A percentile compares a stretch with the other conserved stretches of the same genome.
Evolutionary conservation across 2,797 vertebrate species (phyloP).

Genomic region (Spinus olivaceus): DNA sequence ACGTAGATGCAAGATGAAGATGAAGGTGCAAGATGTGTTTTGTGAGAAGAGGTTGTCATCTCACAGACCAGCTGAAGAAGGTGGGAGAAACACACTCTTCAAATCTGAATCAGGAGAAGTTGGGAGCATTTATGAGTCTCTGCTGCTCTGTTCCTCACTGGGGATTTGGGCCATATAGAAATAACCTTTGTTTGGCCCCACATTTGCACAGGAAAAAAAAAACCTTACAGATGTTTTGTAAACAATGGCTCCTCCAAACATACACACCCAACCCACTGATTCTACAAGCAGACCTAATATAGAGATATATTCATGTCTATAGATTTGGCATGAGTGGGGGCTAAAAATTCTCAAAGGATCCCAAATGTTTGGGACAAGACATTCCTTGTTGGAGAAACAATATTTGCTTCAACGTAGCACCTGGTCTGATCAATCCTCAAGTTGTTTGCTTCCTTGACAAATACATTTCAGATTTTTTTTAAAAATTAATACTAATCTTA

Average conservation of each 20-base stretch:
- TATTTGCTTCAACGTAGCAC: neutral
- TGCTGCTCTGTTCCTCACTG: neutral
- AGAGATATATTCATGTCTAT: neutral
- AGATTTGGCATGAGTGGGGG: neutral
- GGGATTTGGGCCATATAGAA: neutral
- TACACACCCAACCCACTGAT: neutral
- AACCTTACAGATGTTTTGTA: neutral
- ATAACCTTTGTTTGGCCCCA: neutral
- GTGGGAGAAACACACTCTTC: neutral
- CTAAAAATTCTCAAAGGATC: neutral
- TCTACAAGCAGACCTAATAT: neutral
- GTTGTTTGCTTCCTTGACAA: neutral
- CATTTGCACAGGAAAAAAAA: neutral
- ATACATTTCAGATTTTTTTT: neutral
- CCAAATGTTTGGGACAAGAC: neutral
- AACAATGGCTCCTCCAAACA: neutral
- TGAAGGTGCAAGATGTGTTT: neutral
- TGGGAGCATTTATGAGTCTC: rapidly evolving
- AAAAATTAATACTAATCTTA: neutral
- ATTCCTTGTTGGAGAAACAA: neutral
- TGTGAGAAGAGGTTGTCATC: neutral
- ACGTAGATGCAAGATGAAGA: neutral
- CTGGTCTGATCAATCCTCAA: neutral
- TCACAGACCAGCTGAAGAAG: neutral
- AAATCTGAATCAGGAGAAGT: neutral